phyloP scores from a whole-genome alignment of 2,113 vertebrate genomes.

The Myotis davidii region DNA sequence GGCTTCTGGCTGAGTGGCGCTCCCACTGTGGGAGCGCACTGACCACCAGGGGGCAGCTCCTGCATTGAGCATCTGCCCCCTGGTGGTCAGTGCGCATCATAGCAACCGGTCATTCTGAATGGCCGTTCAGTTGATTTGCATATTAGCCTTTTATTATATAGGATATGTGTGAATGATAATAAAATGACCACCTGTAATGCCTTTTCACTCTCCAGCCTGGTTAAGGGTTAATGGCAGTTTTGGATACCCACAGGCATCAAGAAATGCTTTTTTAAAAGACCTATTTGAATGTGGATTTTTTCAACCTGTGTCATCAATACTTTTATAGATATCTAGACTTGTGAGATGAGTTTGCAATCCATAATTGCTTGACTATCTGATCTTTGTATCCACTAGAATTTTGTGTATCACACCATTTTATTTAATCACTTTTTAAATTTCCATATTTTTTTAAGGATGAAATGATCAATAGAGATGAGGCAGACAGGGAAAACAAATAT shows the following conservation, averaged over 20 bases:
- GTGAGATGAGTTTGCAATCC: not conserved
- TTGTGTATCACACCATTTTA: not conserved
- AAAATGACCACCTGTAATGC: not conserved
- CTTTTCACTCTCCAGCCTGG: not conserved
- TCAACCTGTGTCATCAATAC: not conserved
- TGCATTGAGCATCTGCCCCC: too few relatives aligned
- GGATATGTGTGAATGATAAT: not conserved
- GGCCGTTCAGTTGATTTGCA: too few relatives aligned
- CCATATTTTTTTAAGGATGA: not conserved
- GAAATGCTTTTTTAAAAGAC: not conserved
- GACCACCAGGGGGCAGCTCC: too few relatives aligned
- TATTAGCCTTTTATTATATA: too few relatives aligned
- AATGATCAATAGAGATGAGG: not conserved
- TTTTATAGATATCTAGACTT: not conserved
- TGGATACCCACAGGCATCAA: not conserved
- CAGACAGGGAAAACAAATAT: not conserved
- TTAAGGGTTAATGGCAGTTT: not conserved
- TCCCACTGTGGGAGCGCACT: too few relatives aligned
- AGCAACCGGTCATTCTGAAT: too few relatives aligned
- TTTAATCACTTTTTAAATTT: not conserved
- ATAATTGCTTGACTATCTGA: not conserved
- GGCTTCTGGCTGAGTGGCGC: too few relatives aligned
- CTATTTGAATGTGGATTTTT: not conserved
- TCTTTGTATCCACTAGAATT: not conserved
- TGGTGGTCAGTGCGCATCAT: too few relatives aligned